phyloP scores from a whole-genome alignment of 1,140 invertebrate species.

The Acromyrmex echinatior region DNA sequence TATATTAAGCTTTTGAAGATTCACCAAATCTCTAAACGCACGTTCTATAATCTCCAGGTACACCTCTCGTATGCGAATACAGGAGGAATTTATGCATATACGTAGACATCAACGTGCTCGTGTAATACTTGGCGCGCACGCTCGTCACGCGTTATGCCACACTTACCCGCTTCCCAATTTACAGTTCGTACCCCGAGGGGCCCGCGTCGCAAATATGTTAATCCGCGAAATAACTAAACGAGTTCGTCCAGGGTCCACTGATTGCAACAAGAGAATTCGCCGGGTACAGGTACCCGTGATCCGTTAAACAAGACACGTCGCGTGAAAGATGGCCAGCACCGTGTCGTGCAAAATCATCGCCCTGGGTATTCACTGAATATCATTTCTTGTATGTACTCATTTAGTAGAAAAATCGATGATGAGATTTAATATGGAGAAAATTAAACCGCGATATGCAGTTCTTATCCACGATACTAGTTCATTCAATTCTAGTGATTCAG shows the following conservation, averaged over 20 bases:
- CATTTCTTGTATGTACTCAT: slow-evolving; percentile 67
- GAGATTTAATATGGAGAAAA: slow-evolving; percentile 39
- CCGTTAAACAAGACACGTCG: slow-evolving; percentile 56
- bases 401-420: slow-evolving; percentile 17
- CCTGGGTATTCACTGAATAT: slow-evolving; percentile 60
- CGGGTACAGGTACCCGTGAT: slow-evolving; percentile 9
- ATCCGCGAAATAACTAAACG: slow-evolving; percentile 79
- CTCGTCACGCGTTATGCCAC: slow-evolving; percentile 36
- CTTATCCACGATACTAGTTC: background rate
- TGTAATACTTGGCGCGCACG: slow-evolving; percentile 11
- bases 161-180: slow-evolving; percentile 72
- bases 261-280: slow-evolving; percentile 63
- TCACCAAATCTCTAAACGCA: background rate
- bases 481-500: too few species aligned
- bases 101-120: background rate
- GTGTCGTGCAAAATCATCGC: slow-evolving; percentile 37
- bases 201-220: slow-evolving; percentile 79
- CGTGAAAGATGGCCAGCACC: slow-evolving; percentile 39
- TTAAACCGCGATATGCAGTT: background rate
- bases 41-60: background rate
- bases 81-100: slow-evolving; percentile 46
- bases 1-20: slow-evolving; percentile 4
- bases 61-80: background rate
- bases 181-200: slow-evolving; percentile 75
- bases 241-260: slow-evolving; percentile 77